Percentiles rank a stretch among this genome's conserved stretches.
phyloP scores from a whole-genome alignment of 2,888 invertebrate genomes.

The Didymodactylos carnosus region DNA sequence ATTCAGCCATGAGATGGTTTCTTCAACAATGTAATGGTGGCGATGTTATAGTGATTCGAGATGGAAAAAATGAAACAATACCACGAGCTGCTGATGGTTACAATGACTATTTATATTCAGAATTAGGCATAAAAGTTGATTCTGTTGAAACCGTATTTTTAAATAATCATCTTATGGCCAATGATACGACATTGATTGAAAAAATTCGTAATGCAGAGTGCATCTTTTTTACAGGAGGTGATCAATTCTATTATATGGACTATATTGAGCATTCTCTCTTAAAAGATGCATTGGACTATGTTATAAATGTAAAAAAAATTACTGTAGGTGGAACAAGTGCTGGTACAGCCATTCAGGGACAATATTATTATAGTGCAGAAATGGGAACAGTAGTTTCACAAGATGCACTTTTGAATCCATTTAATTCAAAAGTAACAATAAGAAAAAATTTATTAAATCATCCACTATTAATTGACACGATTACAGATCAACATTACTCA shows the following conservation, averaged over 20 bases:
- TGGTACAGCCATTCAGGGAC: constrained; percentile 9
- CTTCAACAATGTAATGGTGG: constrained; percentile 1
- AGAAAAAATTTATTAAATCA: constrained; percentile 1
- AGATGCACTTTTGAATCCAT: constrained; percentile 5
- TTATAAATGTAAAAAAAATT: not conserved
- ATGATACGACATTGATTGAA: not conserved
- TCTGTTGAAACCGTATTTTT: constrained; percentile 11
- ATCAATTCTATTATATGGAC: constrained; percentile 3
- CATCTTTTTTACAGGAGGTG: constrained; percentile 9
- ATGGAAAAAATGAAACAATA: not conserved
- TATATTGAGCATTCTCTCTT: not conserved
- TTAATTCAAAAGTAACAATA: not conserved
- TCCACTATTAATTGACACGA: not conserved
- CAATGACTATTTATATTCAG: constrained; percentile 6
- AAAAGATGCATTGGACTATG: constrained; percentile 5
- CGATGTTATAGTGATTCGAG: constrained; percentile 10
- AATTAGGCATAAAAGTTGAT: not conserved
- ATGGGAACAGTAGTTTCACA: not conserved
- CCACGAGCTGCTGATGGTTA: not conserved
- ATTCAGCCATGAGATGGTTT: not conserved
- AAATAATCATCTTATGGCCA: not conserved
- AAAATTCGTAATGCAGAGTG: constrained; percentile 2
- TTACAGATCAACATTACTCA: constrained; percentile 4
- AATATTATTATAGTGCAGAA: not conserved
- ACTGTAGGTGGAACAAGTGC: constrained; percentile 11